Evolutionary conservation across 2,797 vertebrate genomes (phyloP), one percentile per base, ranked within the genome.

Genomic region (Bovichtus diacanthus): DNA sequence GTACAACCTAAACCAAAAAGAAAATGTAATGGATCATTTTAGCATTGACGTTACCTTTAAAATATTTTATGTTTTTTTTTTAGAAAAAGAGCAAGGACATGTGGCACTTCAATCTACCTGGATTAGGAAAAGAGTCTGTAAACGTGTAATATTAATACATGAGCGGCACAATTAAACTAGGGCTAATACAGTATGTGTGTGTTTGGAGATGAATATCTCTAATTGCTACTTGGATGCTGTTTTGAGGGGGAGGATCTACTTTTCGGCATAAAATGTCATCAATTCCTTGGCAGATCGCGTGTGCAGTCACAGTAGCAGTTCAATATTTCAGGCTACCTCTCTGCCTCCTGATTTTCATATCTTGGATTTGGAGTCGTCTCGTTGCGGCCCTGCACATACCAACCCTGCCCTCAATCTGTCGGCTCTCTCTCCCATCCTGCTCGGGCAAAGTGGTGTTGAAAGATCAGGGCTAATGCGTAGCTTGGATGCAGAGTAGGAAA

Each of bases 401-500:
- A 6, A 41, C 61, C 64, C 62, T 90, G 87, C 58, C 90, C 91
- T 86, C 74, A 71, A 87, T 93, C 90, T 91, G 88, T 93, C 91
- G 62, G 59, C 69, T 88, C 79, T 29, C 61, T 66, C 73, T 87
- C 73, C 73, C 53, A 7, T 86, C 87, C 85, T 13, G 81, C 74
- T 34, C 3, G 55, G 78, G 75, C 86, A 64, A 86, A 88, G 84
- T 36, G 76, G 70, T 72, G 83, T 82, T 88, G 90, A 92, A 90
- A 79, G 89, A 87, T 92, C 77, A 36, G 70, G 89, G 82, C 85
- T 89, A 83, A 72, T 29, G 53, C 80, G 50, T 43, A 36, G 76
- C 67, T 69, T 39, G 72, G 84, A 84, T 71, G 78, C 46, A 43
- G 76, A 76, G 46, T 27, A 61, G 55, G 76, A 75, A 78, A 65